Percentiles rank a stretch among this genome's conserved stretches.
Conservation (phyloP, 2,113 vertebrate genomes). For the Heloderma charlesbogerti region DNA sequence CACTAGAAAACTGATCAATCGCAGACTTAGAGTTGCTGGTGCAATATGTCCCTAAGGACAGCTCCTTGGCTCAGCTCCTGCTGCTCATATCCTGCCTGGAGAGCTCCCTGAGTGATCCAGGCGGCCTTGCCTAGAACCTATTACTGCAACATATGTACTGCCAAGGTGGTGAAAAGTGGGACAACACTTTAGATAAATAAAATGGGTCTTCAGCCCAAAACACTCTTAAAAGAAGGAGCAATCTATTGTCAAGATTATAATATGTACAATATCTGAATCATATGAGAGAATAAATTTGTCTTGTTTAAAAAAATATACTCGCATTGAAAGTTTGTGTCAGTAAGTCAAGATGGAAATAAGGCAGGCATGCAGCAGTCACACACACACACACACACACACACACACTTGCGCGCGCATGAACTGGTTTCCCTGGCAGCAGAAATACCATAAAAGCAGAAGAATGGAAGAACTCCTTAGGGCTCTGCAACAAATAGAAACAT, state of each 20-base stretch:
- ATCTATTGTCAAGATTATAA: background rate
- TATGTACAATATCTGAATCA: background rate
- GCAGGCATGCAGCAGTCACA: background rate
- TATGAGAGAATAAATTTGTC: background rate
- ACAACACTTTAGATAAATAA: background rate
- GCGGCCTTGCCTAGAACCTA: background rate
- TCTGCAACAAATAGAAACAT: slow-evolving; percentile 73
- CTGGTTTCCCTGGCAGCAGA: slow-evolving; percentile 72
- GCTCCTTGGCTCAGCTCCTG: background rate
- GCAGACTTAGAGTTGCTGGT: background rate
- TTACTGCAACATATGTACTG: background rate
- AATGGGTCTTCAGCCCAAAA: background rate
- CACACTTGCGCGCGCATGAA: background rate
- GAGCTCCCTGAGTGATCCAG: background rate
- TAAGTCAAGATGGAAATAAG: slow-evolving; percentile 14
- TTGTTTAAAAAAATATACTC: rapidly evolving
- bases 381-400: background rate
- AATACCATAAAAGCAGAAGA: slow-evolving; percentile 64
- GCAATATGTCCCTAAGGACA: background rate
- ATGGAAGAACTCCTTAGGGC: slow-evolving; percentile 72
- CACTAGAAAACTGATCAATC: background rate
- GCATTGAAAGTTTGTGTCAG: background rate
- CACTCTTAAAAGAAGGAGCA: background rate
- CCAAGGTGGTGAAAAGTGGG: background rate
- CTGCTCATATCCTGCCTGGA: background rate